Percentiles rank a stretch among this genome's conserved stretches.
Evolutionary conservation across 2,113 vertebrate genomes (phyloP).

Genomic region (Myotis lucifugus): DNA sequence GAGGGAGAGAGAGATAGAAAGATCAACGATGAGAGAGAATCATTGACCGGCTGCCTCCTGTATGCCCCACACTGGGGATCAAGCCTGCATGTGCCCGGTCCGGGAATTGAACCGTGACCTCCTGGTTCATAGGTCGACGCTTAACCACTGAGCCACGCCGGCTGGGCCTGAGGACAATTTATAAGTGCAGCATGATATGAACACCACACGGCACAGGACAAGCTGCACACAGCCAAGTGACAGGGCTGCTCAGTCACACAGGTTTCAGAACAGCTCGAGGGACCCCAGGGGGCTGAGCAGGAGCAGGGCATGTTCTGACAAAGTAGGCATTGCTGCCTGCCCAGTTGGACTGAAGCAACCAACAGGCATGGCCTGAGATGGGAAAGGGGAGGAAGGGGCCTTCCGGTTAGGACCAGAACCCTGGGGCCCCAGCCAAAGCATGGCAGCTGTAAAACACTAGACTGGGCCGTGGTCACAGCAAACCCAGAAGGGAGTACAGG

Average conservation of each 20-base stretch:
- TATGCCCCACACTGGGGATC: no score
- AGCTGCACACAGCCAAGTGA: neutral
- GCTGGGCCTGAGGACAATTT: neutral
- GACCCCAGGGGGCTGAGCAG: neutral
- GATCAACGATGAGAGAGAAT: no score
- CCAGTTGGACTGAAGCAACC: neutral
- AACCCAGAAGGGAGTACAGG: neutral
- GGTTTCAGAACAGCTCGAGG: neutral
- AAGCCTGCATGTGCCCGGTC: no score
- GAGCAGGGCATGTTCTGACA: neutral
- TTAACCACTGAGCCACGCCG: no score
- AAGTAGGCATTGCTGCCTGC: neutral
- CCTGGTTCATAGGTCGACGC: no score
- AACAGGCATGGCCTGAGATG: neutral
- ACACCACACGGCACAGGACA: neutral
- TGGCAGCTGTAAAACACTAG: neutral
- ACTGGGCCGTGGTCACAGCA: neutral
- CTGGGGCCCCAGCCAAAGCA: neutral
- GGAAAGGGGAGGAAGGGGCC: neutral
- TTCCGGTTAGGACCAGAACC: neutral
- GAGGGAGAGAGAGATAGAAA: no score
- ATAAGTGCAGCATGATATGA: neutral
- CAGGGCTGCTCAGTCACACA: slow-evolving; percentile 51
- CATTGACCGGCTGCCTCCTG: no score
- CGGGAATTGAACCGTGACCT: no score